These are phyloP conservation scores for Phymastichus coffea DNA, from an alignment of 1,140 invertebrate genomes.

Conservation along the genomic window DNA sequence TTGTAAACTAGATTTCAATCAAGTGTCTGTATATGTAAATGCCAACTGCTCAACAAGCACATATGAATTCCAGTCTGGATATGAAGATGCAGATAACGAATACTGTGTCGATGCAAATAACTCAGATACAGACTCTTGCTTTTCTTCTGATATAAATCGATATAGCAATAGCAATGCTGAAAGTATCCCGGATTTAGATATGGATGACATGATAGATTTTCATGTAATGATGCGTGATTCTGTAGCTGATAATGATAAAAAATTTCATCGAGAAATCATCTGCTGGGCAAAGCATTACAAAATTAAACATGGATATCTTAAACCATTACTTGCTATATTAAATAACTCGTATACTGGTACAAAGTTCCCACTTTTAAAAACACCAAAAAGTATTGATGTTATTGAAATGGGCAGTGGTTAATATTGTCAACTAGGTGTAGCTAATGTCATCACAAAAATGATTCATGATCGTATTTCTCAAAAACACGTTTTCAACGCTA, in stretches of 20 bases:
- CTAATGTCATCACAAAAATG: background rate
- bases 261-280: background rate
- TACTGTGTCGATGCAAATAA: too few relatives aligned
- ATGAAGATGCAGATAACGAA: too few relatives aligned
- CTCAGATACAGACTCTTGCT: too few relatives aligned
- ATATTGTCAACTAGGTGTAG: background rate
- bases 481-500: background rate
- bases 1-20: too few relatives aligned
- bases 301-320: background rate
- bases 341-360: background rate
- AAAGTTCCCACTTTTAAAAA: background rate
- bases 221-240: background rate
- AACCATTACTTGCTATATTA: too few relatives aligned
- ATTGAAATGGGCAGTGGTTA: background rate
- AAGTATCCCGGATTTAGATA: background rate
- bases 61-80: too few relatives aligned
- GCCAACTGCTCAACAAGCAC: too few relatives aligned
- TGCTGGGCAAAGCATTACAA: background rate
- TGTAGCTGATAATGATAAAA: background rate
- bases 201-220: background rate
- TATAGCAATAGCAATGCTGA: too few relatives aligned
- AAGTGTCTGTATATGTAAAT: too few relatives aligned
- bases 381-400: slow-evolving; percentile 3
- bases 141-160: too few relatives aligned
- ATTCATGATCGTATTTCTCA: background rate